phyloP scores from a whole-genome alignment of 2,113 vertebrate genomes.

The Grammomys dolichurus region DNA sequence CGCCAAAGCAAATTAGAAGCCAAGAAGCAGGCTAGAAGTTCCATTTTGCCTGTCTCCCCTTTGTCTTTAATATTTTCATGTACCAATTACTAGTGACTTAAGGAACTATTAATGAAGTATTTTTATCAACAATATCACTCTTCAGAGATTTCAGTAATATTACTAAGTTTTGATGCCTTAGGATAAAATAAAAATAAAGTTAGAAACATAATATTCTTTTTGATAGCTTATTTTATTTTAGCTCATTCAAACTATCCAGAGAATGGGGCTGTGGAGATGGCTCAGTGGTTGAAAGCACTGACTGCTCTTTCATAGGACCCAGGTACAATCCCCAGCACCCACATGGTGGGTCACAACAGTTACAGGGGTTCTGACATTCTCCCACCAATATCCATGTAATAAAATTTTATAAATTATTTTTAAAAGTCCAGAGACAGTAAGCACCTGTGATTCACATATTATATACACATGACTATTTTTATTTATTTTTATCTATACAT shows the following conservation, averaged over 20 bases:
- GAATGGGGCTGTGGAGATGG: no score
- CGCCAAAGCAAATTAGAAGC: not conserved
- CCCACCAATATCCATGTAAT: no score
- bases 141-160: not conserved
- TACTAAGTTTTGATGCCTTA: not conserved
- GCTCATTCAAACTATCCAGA: not conserved
- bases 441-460: not conserved
- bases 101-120: not conserved
- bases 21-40: not conserved
- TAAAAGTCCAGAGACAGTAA: not conserved
- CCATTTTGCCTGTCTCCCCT: not conserved
- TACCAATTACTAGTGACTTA: not conserved
- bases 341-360: no score
- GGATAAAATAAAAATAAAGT: not conserved
- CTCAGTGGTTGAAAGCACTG: no score
- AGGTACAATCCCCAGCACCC: no score
- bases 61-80: not conserved
- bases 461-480: not conserved
- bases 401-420: not conserved
- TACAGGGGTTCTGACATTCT: no score
- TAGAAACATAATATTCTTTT: not conserved
- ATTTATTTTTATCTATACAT: not conserved
- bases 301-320: no score
- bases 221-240: not conserved
- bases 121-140: not conserved